Conservation (phyloP, 2,797 vertebrate genomes). For the Mycteria americana region DNA sequence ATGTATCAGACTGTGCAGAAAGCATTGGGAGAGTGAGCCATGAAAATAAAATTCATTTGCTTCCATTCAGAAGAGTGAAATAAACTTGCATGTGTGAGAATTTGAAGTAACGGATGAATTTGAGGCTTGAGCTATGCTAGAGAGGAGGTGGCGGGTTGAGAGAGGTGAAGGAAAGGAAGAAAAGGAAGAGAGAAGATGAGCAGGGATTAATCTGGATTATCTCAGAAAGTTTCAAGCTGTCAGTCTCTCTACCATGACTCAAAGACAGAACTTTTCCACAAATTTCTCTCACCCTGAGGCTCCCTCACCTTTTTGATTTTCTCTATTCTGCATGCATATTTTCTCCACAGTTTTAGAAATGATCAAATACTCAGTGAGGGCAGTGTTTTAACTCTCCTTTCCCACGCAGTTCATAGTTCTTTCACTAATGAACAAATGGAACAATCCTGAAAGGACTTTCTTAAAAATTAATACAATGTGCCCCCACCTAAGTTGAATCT, state of each 20-base stretch:
- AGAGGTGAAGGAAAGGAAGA: neutral
- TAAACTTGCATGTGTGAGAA: constrained; percentile 45
- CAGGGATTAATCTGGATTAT: neutral
- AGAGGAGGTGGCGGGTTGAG: neutral
- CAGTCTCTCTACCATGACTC: neutral
- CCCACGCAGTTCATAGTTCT: neutral
- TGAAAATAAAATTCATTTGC: constrained; percentile 65
- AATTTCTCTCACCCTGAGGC: neutral
- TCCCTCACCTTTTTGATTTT: neutral
- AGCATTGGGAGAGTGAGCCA: constrained; percentile 45
- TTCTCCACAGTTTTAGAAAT: constrained; percentile 4
- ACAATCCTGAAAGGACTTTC: neutral
- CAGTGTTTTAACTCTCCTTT: neutral
- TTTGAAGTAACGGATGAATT: constrained; percentile 33
- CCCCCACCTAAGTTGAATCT: neutral
- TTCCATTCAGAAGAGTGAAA: constrained; percentile 48
- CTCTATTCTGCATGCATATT: neutral
- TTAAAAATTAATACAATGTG: neutral
- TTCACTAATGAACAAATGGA: neutral
- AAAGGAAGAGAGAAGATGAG: neutral
- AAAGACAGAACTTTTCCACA: neutral
- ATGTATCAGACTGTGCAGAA: constrained; percentile 57
- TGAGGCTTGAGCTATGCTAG: neutral
- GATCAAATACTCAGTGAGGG: neutral
- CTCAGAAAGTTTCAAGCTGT: neutral